Percentiles rank a stretch among this genome's conserved stretches.
phyloP scores from a whole-genome alignment of 2,888 invertebrate species.

The Apomyelois bistriatella region DNA sequence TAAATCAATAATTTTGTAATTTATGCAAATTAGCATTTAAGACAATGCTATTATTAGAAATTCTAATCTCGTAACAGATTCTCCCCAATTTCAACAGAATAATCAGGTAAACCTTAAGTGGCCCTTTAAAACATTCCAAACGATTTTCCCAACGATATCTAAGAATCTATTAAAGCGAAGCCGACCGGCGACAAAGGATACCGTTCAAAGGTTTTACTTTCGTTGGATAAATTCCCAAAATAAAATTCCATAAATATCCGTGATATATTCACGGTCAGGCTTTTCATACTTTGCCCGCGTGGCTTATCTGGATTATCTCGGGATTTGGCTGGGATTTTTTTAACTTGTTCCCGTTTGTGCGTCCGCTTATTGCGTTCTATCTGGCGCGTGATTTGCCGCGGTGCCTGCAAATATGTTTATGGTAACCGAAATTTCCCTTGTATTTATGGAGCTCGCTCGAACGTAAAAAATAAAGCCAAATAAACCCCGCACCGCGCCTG shows the following conservation, averaged over 20 bases:
- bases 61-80: constrained; percentile 17
- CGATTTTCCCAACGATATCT: constrained; percentile 30
- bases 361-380: constrained; percentile 65
- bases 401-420: constrained; percentile 58
- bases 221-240: constrained; percentile 54
- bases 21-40: too few species aligned
- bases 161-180: constrained; percentile 29
- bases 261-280: constrained; percentile 76
- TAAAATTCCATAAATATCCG: constrained; percentile 70
- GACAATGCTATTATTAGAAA: neutral
- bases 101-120: constrained; percentile 20
- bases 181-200: constrained; percentile 37
- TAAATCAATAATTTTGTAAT: too few species aligned
- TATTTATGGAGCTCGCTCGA: constrained; percentile 48
- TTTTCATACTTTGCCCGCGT: constrained; percentile 68
- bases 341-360: constrained; percentile 64
- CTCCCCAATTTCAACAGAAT: constrained; percentile 15
- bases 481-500: constrained; percentile 36
- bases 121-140: constrained; percentile 32
- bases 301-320: constrained; percentile 76
- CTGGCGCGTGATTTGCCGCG: constrained; percentile 52
- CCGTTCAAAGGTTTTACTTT: constrained; percentile 38
- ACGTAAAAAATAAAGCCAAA: constrained; percentile 48
- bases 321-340: constrained; percentile 62
- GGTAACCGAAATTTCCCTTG: constrained; percentile 51